Conservation (phyloP, 2,888 invertebrate genomes). For the Clostera curtula region DNA sequence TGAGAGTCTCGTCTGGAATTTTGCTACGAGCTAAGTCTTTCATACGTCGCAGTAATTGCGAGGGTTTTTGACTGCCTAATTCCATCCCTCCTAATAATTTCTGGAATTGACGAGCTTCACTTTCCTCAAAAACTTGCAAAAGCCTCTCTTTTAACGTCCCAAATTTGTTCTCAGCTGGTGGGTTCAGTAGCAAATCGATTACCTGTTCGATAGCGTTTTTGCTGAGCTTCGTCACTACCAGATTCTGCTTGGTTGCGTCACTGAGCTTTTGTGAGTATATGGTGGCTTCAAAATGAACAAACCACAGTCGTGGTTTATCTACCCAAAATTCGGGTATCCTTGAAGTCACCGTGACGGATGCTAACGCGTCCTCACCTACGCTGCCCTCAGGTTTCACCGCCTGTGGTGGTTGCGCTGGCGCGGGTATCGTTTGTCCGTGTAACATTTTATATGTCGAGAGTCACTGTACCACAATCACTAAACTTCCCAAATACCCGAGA, state of each 20-base stretch:
- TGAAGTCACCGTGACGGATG: neutral
- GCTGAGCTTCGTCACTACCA: constrained; percentile 12
- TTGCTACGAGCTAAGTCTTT: constrained; percentile 8
- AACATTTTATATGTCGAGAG: too few relatives aligned
- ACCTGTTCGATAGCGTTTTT: constrained; percentile 17
- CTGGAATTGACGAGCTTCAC: constrained; percentile 7
- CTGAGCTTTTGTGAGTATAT: constrained; percentile 8
- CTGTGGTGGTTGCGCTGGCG: too few relatives aligned
- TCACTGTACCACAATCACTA: too few relatives aligned
- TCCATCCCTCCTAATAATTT: constrained; percentile 12
- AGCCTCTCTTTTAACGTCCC: constrained; percentile 6
- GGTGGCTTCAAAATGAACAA: constrained; percentile 11
- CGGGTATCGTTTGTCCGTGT: too few relatives aligned
- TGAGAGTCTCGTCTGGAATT: constrained; percentile 5
- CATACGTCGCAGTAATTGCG: constrained; percentile 13
- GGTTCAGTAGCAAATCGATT: constrained; percentile 13
- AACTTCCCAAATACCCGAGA: too few relatives aligned
- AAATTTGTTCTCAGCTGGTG: constrained; percentile 12
- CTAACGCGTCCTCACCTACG: too few relatives aligned
- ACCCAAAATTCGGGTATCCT: constrained; percentile 20
- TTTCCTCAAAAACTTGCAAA: constrained; percentile 9
- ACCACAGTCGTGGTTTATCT: constrained; percentile 18
- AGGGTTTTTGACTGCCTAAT: constrained; percentile 12
- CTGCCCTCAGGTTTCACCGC: too few relatives aligned
- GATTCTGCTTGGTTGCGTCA: constrained; percentile 12